phyloP scores from a whole-genome alignment of 2,113 vertebrate species.

The Gorsachius goisagi region DNA sequence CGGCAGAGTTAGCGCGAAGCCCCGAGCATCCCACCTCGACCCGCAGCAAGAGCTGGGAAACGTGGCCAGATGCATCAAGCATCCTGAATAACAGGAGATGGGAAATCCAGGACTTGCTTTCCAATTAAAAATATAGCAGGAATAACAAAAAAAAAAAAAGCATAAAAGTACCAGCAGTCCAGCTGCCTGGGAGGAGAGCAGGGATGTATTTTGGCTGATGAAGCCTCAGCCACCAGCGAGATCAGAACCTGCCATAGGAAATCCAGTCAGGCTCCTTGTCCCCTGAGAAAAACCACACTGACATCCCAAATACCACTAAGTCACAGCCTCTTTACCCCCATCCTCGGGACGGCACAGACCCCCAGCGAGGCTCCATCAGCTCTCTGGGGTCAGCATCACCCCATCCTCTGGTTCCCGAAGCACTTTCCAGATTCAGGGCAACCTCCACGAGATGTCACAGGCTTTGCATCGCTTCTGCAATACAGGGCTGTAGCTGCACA shows the following conservation, averaged over 20 bases:
- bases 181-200: neutral
- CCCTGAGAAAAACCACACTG: rapidly evolving
- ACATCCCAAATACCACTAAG: neutral
- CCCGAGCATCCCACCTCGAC: neutral
- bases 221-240: neutral
- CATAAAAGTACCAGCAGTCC: neutral
- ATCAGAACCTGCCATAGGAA: neutral
- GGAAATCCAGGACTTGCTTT: neutral
- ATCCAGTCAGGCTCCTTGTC: neutral
- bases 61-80: neutral
- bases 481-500: neutral
- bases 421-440: neutral
- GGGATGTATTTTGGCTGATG: neutral
- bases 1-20: neutral
- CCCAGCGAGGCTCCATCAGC: rapidly evolving
- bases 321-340: neutral
- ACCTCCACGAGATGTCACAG: neutral
- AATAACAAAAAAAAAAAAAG: neutral
- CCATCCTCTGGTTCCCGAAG: rapidly evolving
- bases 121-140: neutral
- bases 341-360: rapidly evolving
- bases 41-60: neutral
- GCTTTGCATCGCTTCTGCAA: neutral
- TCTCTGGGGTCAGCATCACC: neutral
- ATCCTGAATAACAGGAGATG: neutral